Conservation (phyloP, 2,113 vertebrate genomes). For the Nestor notabilis region DNA sequence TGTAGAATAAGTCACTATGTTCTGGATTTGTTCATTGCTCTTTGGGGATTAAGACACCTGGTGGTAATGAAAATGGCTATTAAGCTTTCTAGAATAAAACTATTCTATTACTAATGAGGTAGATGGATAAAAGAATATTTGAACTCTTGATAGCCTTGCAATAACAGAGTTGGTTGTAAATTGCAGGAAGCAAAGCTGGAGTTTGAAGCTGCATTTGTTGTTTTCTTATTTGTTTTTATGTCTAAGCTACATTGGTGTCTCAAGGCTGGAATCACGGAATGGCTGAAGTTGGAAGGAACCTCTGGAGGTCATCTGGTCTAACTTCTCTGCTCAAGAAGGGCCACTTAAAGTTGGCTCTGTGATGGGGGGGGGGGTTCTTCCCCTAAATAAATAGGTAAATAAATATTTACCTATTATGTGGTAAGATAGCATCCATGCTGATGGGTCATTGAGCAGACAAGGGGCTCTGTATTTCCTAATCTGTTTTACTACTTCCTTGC, state of each 20-base stretch:
- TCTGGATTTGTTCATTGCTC: background rate
- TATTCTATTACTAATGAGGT: background rate
- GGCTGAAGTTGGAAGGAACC: background rate
- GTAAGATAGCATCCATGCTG: background rate
- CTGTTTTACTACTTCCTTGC: background rate
- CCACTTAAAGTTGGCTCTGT: background rate
- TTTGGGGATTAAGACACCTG: background rate
- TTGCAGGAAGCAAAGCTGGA: background rate
- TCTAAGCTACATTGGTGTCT: background rate
- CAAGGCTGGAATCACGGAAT: background rate
- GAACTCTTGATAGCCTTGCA: background rate
- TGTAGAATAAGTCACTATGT: background rate
- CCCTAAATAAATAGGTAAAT: too few relatives aligned
- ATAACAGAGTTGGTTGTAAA: background rate
- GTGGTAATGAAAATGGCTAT: background rate
- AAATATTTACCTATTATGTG: background rate
- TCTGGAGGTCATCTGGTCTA: background rate
- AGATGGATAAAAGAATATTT: background rate
- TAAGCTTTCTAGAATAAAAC: slow-evolving; percentile 16
- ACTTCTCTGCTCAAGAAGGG: background rate
- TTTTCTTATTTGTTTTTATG: background rate
- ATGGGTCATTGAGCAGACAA: background rate
- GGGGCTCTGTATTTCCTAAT: background rate
- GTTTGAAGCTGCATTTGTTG: background rate
- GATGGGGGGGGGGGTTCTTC: too few relatives aligned